A percentile compares a stretch with the other conserved stretches of the same genome.
phyloP scores from a whole-genome alignment of 2,797 vertebrate species.

The Melanotaenia pygmaea region DNA sequence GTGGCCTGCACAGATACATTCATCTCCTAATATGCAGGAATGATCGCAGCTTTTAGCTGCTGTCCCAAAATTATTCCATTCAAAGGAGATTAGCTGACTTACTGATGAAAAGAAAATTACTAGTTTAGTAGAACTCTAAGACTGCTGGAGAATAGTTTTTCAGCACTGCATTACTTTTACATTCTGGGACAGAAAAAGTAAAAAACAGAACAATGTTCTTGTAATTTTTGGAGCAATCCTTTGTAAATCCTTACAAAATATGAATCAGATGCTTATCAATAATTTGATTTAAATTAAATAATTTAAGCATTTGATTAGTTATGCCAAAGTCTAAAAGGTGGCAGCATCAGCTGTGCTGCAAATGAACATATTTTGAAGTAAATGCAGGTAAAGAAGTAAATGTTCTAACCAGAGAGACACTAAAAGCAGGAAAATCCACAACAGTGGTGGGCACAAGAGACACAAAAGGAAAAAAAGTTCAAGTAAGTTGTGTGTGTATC shows the following conservation, averaged over 20 bases:
- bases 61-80: not conserved
- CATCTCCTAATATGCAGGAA: not conserved
- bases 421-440: too few relatives aligned
- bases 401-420: too few relatives aligned
- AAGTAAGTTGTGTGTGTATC: too few relatives aligned
- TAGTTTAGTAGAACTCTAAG: not conserved
- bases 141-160: not conserved
- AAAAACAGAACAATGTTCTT: not conserved
- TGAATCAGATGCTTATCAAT: not conserved
- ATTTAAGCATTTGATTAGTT: not conserved
- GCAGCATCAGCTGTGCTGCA: not conserved
- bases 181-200: not conserved
- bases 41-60: slow-evolving; percentile 1
- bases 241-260: not conserved
- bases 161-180: not conserved
- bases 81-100: not conserved
- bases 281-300: not conserved
- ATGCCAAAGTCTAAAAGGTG: not conserved
- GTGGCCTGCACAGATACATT: not conserved
- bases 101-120: not conserved
- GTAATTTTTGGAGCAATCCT: not conserved
- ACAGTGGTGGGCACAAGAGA: too few relatives aligned
- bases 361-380: too few relatives aligned
- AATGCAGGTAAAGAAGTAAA: too few relatives aligned
- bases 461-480: too few relatives aligned